phyloP scores from a whole-genome alignment of 2,113 vertebrate genomes.

The Mustelus asterias region DNA sequence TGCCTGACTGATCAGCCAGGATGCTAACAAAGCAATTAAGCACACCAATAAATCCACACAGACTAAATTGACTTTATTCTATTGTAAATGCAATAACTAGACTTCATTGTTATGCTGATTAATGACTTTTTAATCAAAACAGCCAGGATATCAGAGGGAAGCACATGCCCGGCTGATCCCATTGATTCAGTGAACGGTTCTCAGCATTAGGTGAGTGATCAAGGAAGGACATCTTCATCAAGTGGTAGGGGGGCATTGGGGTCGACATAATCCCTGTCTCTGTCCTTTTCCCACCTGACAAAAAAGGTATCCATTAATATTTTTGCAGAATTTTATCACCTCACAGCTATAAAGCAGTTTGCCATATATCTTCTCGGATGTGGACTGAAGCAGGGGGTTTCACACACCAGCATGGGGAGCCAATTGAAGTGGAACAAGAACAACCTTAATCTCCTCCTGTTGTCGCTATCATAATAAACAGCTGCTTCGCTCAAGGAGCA shows the following conservation, averaged over 20 bases:
- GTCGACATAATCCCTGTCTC: background rate
- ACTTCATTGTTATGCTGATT: background rate
- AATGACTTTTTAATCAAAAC: background rate
- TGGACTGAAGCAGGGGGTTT: too few relatives aligned
- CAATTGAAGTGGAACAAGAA: too few relatives aligned
- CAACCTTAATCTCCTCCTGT: background rate
- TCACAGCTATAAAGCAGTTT: too few relatives aligned
- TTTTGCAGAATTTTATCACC: too few relatives aligned
- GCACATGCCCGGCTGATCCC: background rate
- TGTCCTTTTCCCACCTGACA: background rate
- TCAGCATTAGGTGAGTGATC: background rate
- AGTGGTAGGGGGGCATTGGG: too few relatives aligned
- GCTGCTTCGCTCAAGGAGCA: background rate
- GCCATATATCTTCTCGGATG: too few relatives aligned
- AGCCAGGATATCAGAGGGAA: background rate
- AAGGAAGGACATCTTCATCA: background rate
- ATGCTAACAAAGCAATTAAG: background rate
- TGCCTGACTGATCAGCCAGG: background rate
- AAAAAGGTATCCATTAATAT: too few relatives aligned
- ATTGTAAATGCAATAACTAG: background rate
- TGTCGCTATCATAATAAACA: background rate
- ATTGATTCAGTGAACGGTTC: background rate
- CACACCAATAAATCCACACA: background rate
- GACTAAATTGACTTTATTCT: background rate
- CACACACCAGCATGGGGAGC: too few relatives aligned